phyloP scores from a whole-genome alignment of 1,140 invertebrate species.

The Physella acuta region DNA sequence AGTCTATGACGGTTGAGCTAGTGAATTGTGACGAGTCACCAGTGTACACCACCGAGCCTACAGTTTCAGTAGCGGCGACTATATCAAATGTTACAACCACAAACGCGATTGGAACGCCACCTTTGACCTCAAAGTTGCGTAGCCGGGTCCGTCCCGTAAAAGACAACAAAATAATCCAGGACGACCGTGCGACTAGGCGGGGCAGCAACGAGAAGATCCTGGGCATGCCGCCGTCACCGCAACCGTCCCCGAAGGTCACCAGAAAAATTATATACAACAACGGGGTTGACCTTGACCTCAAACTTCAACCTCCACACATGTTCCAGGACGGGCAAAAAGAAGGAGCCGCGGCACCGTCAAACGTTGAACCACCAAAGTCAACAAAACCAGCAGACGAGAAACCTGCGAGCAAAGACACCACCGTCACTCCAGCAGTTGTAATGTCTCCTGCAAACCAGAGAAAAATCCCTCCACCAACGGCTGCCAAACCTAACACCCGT shows the following conservation, averaged over 20 bases:
- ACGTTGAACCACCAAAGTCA: background rate
- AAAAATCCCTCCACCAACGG: constrained; percentile 19
- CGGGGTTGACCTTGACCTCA: background rate
- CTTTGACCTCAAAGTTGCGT: constrained; percentile 1
- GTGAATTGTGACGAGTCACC: constrained; percentile 15
- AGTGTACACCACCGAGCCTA: background rate
- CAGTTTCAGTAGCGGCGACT: background rate
- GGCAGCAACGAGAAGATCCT: background rate
- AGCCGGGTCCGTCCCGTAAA: constrained; percentile 27
- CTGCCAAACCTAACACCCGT: constrained; percentile 14
- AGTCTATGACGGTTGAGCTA: background rate
- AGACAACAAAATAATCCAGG: constrained; percentile 35
- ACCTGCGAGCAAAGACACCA: background rate
- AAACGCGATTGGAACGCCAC: background rate
- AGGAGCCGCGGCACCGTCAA: background rate
- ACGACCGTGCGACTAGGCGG: constrained; percentile 30
- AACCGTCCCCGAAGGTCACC: constrained; percentile 6
- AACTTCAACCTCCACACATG: background rate
- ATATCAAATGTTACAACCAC: background rate
- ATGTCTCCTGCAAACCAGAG: background rate
- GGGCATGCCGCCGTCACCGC: background rate
- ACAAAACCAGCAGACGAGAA: background rate
- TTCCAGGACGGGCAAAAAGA: background rate
- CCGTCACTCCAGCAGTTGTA: background rate
- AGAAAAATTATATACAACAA: constrained; percentile 24